Evolutionary conservation across 1,140 invertebrate genomes (phyloP).

Genomic region (Dreissena polymorpha): DNA sequence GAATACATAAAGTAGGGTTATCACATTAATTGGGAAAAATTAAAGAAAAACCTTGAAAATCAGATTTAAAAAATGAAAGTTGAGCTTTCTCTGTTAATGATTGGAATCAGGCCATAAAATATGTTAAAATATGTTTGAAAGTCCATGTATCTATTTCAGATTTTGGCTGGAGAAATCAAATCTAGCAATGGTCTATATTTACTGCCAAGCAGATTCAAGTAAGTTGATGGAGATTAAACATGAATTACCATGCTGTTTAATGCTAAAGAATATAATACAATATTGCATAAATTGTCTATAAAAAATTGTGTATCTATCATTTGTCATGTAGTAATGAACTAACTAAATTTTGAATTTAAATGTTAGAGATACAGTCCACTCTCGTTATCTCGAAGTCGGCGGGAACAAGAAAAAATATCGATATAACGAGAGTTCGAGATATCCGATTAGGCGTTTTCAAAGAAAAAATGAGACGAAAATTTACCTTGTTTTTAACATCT

Average conservation of each 20-base stretch:
- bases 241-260: background rate
- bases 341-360: background rate
- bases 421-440: no score
- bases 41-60: no score
- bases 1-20: no score
- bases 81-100: background rate
- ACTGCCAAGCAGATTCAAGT: constrained; percentile 39
- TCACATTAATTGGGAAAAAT: no score
- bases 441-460: no score
- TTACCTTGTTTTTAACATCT: no score
- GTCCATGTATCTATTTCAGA: constrained; percentile 10
- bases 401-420: no score
- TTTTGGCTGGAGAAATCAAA: constrained; percentile 42
- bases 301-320: no score
- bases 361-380: background rate
- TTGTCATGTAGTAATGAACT: background rate
- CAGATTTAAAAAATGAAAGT: no score
- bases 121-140: background rate
- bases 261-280: background rate
- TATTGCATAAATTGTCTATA: background rate
- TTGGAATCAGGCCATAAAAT: background rate
- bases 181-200: constrained; percentile 46
- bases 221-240: background rate
- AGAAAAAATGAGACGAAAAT: no score
- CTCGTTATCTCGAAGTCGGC: no score